phyloP scores from a whole-genome alignment of 2,797 vertebrate genomes.

The Sebastes diploproa region DNA sequence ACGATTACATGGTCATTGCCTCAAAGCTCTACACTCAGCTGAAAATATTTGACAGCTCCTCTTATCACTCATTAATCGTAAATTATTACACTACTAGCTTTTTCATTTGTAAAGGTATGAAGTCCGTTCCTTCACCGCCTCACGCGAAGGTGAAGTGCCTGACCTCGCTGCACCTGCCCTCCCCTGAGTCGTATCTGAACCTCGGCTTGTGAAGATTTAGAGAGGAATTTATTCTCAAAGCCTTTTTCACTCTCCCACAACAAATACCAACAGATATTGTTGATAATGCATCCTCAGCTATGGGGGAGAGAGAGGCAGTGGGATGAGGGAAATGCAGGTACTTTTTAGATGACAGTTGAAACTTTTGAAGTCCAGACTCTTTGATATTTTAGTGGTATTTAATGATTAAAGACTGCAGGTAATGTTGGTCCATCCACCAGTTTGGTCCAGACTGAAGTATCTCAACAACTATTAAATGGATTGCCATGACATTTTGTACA shows the following conservation, averaged over 20 bases:
- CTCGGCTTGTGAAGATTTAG: constrained; percentile 50
- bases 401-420: neutral
- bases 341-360: neutral
- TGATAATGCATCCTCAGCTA: constrained; percentile 30
- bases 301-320: neutral
- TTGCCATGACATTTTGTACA: neutral
- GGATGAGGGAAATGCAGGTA: neutral
- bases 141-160: constrained; percentile 48
- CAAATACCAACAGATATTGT: constrained; percentile 51
- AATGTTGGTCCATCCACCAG: neutral
- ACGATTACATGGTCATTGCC: neutral
- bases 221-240: constrained; percentile 57
- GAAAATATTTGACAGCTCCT: neutral
- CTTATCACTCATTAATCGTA: neutral
- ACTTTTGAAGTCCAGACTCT: neutral
- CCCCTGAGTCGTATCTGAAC: constrained; percentile 42
- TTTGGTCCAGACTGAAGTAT: neutral
- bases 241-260: constrained; percentile 53
- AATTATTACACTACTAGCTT: neutral
- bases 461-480: neutral
- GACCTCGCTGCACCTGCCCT: constrained; percentile 33
- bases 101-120: constrained; percentile 26
- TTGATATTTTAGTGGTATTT: neutral
- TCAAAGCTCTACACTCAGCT: neutral
- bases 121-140: constrained; percentile 17